Evolutionary conservation across 2,888 invertebrate genomes (phyloP), one percentile per base, ranked within the genome.

Genomic region (Drosophila lacicola): DNA sequence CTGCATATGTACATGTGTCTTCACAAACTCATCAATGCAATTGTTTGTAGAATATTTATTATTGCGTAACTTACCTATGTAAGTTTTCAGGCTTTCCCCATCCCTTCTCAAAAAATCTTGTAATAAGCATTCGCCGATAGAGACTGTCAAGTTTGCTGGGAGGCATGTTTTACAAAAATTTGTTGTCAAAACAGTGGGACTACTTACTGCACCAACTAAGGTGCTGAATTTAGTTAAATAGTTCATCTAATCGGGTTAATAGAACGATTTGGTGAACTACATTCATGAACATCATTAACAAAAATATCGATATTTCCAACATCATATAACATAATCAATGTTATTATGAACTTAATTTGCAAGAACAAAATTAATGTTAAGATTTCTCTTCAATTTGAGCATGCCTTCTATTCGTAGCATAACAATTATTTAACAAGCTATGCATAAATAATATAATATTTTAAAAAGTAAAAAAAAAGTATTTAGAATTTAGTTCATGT

Each of bases 21-120:
- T 36, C 29, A 41, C 11, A 10, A 19, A 21, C 3, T 29, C 10
- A 13, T 42, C 14, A 62, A 21, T 42, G 11, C 14, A 36, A 13
- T 37, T 47, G 36, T 50, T 37, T 33, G 10, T 51, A 19, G 44
- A 42, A 33, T 21, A 21, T 45, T 33, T 49, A 14, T 6, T 39
- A 19, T 21, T 65, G 9, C 42, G 37, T 29, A 39, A 70, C 82
- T 91, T 92, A 96, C 98, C 96, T 96, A 93, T 96, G 95, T 64
- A 99, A 94, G 92, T 97, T 96, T 88, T 98, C 97, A 25, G 98
- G 97, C 90, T 96, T 96, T 6, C 99, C 99, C 99, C 99, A 99
- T 87, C 98, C 98, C 94, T 97, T 97, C 1, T 96, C 97, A 91
- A 99, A 99, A 92, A 98, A 98, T 92, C 96, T 97, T 1, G 97